These are phyloP conservation scores for Acromyrmex charruanus DNA, from an alignment of 1,140 invertebrate genomes.

Conservation along the genomic window DNA sequence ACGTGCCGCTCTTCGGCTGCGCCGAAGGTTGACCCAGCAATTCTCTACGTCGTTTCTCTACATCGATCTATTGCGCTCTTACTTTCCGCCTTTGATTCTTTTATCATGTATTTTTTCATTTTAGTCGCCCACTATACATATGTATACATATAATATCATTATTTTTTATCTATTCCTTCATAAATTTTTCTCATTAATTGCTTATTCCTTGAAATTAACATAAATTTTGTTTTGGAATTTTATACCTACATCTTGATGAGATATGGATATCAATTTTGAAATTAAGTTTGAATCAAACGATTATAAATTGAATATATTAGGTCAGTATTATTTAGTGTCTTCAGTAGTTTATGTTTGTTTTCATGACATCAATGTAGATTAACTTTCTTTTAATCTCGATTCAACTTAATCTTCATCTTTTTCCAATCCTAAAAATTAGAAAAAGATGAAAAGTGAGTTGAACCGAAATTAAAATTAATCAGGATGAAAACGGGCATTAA, in stretches of 20 bases:
- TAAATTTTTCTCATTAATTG: not conserved
- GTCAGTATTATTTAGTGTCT: not conserved
- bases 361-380: no score
- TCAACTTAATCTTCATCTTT: no score
- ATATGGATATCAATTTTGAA: not conserved
- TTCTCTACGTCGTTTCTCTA: constrained; percentile 7
- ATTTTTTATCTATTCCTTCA: not conserved
- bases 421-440: no score
- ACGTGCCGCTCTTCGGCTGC: constrained; percentile 65
- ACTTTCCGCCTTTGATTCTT: constrained; percentile 28
- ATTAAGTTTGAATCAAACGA: not conserved
- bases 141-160: not conserved
- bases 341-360: no score
- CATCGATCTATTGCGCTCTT: not conserved
- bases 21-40: constrained; percentile 56
- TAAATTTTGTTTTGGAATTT: not conserved
- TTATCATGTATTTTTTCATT: no score
- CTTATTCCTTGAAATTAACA: not conserved
- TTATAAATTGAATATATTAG: not conserved
- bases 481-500: no score
- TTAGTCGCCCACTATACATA: not conserved
- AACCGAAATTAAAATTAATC: no score
- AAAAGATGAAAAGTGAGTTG: no score
- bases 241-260: not conserved
- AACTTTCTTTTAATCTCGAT: no score